phyloP scores from a whole-genome alignment of 2,888 invertebrate genomes.

The Electrophaes corylata region DNA sequence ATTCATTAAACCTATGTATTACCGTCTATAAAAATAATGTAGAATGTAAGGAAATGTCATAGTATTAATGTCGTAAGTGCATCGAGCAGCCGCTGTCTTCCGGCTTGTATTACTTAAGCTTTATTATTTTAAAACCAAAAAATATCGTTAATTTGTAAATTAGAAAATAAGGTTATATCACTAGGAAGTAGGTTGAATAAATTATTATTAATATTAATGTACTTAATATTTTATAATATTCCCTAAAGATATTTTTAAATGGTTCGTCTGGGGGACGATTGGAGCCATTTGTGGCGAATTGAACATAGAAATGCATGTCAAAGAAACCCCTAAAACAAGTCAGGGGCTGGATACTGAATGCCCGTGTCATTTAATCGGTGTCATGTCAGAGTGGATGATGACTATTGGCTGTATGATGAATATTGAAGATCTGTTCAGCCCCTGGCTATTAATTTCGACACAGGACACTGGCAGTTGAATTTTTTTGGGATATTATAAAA shows the following conservation, averaged over 20 bases:
- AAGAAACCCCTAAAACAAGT: too few relatives aligned
- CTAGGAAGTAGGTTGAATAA: not conserved
- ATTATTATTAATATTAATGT: not conserved
- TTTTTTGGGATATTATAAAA: not conserved
- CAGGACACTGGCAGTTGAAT: too few relatives aligned
- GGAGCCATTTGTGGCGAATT: not conserved
- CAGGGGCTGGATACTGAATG: too few relatives aligned
- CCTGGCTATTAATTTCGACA: too few relatives aligned
- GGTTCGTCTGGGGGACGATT: too few relatives aligned
- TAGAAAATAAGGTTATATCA: not conserved
- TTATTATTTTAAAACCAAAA: not conserved
- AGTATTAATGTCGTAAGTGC: not conserved
- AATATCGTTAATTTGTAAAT: constrained; percentile 3
- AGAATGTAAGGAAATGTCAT: not conserved
- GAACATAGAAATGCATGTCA: too few relatives aligned
- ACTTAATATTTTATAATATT: not conserved
- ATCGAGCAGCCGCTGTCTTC: not conserved
- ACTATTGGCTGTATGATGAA: too few relatives aligned
- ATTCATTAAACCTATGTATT: too few relatives aligned
- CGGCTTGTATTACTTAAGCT: not conserved
- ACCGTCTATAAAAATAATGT: not conserved
- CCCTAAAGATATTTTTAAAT: too few relatives aligned
- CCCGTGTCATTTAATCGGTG: too few relatives aligned
- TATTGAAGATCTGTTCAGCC: too few relatives aligned
- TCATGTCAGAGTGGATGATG: too few relatives aligned